Evolutionary conservation across 1,140 invertebrate genomes (phyloP).

Genomic region (Conus ventricosus): DNA sequence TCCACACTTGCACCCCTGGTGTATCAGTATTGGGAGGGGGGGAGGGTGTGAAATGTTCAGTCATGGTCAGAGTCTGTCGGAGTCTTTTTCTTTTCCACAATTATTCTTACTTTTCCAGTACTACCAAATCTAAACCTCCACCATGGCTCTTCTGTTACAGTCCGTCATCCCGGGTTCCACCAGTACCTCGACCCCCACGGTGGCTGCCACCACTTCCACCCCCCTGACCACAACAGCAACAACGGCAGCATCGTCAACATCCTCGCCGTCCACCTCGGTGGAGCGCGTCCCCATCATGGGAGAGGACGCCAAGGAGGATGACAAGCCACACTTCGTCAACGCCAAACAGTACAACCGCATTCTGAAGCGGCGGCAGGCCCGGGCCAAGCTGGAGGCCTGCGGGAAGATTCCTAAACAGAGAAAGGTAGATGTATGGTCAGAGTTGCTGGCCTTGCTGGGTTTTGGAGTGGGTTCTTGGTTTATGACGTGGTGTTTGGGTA

Average conservation of each 20-base stretch:
- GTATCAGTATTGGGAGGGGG: too few species aligned
- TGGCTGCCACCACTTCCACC: neutral
- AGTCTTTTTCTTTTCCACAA: too few species aligned
- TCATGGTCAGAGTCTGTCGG: too few species aligned
- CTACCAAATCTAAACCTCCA: too few species aligned
- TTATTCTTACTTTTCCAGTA: too few species aligned
- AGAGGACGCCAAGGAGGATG: slow-evolving; percentile 59
- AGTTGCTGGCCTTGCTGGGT: too few species aligned
- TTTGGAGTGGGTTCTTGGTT: neutral
- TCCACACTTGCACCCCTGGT: too few species aligned
- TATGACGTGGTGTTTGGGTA: neutral
- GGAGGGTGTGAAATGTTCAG: too few species aligned
- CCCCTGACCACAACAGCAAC: slow-evolving; percentile 24
- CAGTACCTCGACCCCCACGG: slow-evolving; percentile 71
- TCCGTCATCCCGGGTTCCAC: slow-evolving; percentile 82
- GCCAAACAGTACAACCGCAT: slow-evolving; percentile 87
- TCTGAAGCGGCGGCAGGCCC: slow-evolving; percentile 71
- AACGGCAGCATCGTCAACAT: slow-evolving; percentile 23
- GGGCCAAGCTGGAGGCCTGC: slow-evolving; percentile 72
- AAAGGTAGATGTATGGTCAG: slow-evolving; percentile 79
- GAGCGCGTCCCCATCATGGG: slow-evolving; percentile 81
- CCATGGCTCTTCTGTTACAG: neutral
- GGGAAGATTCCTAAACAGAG: slow-evolving; percentile 97
- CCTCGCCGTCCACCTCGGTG: slow-evolving; percentile 33
- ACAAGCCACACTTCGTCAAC: slow-evolving; percentile 95